Evolutionary conservation across 2,797 vertebrate species (phyloP).

Genomic region (Melanotaenia boesemani): DNA sequence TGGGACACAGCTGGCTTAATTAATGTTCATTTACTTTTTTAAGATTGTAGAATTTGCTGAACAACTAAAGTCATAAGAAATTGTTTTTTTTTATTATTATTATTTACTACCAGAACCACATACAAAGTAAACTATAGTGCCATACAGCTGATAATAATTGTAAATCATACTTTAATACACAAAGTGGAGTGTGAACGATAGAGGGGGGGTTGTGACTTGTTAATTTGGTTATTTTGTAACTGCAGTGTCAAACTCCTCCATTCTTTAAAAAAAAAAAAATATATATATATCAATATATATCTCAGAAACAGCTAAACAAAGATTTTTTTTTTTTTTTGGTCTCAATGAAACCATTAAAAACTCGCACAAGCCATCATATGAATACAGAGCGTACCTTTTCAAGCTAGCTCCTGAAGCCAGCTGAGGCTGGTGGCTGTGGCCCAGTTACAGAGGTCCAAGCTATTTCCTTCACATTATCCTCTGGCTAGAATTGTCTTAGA

Average conservation of each 20-base stretch:
- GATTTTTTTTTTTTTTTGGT: constrained; percentile 37
- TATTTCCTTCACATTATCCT: constrained; percentile 51
- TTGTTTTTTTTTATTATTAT: constrained; percentile 8
- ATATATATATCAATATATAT: constrained; percentile 1
- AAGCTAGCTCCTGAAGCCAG: too few relatives aligned
- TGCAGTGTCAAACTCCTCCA: constrained; percentile 44
- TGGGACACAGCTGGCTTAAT: constrained; percentile 47
- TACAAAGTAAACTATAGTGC: constrained; percentile 68
- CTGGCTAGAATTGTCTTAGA: constrained; percentile 67
- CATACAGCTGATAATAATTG: constrained; percentile 64
- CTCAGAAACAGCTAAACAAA: constrained; percentile 45
- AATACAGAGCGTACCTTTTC: too few relatives aligned
- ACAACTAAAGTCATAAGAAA: constrained; percentile 29
- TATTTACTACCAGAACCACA: constrained; percentile 47
- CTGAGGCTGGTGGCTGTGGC: constrained; percentile 21
- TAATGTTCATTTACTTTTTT: constrained; percentile 18
- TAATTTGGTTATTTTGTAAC: constrained; percentile 49
- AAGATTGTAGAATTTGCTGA: constrained; percentile 45
- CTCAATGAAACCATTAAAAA: constrained; percentile 59
- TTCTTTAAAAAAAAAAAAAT: constrained; percentile 13
- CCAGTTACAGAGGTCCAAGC: constrained; percentile 56
- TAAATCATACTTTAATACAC: constrained; percentile 34
- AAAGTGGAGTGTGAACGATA: constrained; percentile 25
- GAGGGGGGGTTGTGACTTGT: constrained; percentile 3
- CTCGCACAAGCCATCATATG: constrained; percentile 10